phyloP scores from a whole-genome alignment of 2,797 vertebrate species.

The Phataginus tricuspis region DNA sequence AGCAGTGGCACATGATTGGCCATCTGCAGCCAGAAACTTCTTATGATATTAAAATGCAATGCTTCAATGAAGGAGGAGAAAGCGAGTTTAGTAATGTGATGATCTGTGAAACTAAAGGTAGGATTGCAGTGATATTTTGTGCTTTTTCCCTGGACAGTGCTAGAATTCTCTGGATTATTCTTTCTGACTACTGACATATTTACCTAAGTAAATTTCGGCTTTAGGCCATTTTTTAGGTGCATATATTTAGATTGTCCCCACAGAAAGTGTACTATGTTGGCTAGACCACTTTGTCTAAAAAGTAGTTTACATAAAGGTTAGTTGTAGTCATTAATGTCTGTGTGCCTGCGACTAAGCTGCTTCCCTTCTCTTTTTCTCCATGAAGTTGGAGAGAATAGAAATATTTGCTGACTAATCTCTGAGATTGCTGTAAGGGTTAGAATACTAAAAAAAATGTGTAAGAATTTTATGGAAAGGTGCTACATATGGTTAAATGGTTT shows the following conservation, averaged over 20 bases:
- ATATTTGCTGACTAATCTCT: not conserved
- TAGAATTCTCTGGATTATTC: not conserved
- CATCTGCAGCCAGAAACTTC: slow-evolving; percentile 96
- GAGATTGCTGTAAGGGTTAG: not conserved
- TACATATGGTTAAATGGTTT: not conserved
- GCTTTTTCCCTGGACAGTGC: not conserved
- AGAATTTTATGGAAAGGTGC: not conserved
- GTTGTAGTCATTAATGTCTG: not conserved
- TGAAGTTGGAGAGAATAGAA: not conserved
- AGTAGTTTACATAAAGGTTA: not conserved
- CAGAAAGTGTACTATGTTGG: not conserved
- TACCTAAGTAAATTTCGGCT: not conserved
- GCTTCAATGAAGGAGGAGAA: slow-evolving; percentile 94
- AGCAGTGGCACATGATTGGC: slow-evolving; percentile 95
- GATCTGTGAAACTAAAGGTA: slow-evolving; percentile 98
- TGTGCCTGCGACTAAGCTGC: not conserved
- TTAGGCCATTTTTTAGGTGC: not conserved
- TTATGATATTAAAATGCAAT: slow-evolving; percentile 98
- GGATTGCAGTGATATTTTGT: not conserved
- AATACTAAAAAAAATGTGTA: not conserved
- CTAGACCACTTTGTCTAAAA: not conserved
- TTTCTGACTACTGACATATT: not conserved
- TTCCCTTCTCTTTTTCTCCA: not conserved
- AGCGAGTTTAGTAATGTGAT: slow-evolving; percentile 98
- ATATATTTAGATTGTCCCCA: not conserved